Evolutionary conservation across 2,888 invertebrate genomes (phyloP).

Genomic region (Thelaira solivaga): DNA sequence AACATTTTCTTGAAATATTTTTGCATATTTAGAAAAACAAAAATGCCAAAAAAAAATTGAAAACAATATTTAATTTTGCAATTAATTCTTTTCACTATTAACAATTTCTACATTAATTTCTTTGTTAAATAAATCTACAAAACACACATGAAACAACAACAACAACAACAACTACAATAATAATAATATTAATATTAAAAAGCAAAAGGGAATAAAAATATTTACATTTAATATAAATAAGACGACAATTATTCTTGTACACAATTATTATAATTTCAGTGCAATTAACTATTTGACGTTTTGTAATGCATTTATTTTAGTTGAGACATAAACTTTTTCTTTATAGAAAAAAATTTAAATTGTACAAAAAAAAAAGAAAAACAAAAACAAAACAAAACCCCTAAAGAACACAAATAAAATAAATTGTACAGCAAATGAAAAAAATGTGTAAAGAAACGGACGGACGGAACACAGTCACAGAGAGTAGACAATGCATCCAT

Average conservation of each 20-base stretch:
- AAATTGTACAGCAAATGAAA: constrained; percentile 25
- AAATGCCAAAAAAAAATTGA: not conserved
- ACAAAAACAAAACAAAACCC: not conserved
- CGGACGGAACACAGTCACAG: not conserved
- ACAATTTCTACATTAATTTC: constrained; percentile 52
- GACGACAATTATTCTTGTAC: constrained; percentile 60
- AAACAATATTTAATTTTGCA: constrained; percentile 44
- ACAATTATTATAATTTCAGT: constrained; percentile 64
- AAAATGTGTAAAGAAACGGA: constrained; percentile 20
- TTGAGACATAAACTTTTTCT: constrained; percentile 51
- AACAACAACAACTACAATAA: too few relatives aligned
- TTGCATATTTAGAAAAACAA: not conserved
- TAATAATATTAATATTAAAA: too few relatives aligned
- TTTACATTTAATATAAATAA: constrained; percentile 54
- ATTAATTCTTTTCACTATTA: constrained; percentile 55
- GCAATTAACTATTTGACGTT: constrained; percentile 66
- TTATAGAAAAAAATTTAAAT: constrained; percentile 3
- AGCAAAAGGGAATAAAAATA: constrained; percentile 25
- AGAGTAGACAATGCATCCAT: constrained; percentile 8
- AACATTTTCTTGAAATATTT: constrained; percentile 10
- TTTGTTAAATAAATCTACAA: constrained; percentile 21
- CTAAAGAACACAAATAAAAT: constrained; percentile 6
- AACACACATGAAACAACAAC: constrained; percentile 22
- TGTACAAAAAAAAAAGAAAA: not conserved
- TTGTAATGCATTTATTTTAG: constrained; percentile 61